Evolutionary conservation across 2,888 invertebrate genomes (phyloP), one percentile per base, ranked within the genome.

Genomic region (Thymelicus lineola): DNA sequence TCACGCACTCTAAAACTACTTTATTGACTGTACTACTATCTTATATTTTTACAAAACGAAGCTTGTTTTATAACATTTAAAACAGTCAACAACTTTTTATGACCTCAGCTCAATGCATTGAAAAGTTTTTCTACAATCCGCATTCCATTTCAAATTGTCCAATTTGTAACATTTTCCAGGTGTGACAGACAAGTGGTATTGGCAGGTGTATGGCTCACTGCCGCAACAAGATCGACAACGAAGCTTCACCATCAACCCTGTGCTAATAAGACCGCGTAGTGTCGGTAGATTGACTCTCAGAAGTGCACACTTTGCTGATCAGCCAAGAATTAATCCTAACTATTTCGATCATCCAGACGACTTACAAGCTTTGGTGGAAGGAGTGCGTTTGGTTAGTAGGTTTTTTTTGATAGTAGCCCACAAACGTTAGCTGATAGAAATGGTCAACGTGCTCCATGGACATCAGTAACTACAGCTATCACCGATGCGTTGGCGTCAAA

Each of bases 241-340:
- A 35, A 94, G 95, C 0, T 96, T 97, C 82, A 94, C 95, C 6
- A 93, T 98, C 69, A 96, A 96, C 69, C 96, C 97, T 0, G 95
- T 97, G 28, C 87, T 97, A 36, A 89, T 97, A 81, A 94, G 96
- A 20, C 97, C 97, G 0, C 95, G 95, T 70, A 97, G 97, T 77
- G 93, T 95, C 17, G 97, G 97, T 0, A 93, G 96, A 59, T 93
- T 97, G 60, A 94, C 91, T 17, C 89, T 99, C 63, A 95, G 95
- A 71, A 96, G 96, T 66, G 87, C 93, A 0, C 95, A 97, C 89
- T 97, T 98, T 0, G 90, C 95, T 35, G 96, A 96, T 66, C 95
- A 96, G 87, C 98, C 98, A 0, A 88, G 95, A 66, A 95, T 98
- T 80, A 94, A 97, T 62, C 96, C 97, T 0, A 98, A 98, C 88